A percentile compares a stretch with the other conserved stretches of the same genome.
These are phyloP conservation scores for Aporophyla lueneburgensis DNA, from an alignment of 2,888 invertebrate genomes.

Conservation along the genomic window DNA sequence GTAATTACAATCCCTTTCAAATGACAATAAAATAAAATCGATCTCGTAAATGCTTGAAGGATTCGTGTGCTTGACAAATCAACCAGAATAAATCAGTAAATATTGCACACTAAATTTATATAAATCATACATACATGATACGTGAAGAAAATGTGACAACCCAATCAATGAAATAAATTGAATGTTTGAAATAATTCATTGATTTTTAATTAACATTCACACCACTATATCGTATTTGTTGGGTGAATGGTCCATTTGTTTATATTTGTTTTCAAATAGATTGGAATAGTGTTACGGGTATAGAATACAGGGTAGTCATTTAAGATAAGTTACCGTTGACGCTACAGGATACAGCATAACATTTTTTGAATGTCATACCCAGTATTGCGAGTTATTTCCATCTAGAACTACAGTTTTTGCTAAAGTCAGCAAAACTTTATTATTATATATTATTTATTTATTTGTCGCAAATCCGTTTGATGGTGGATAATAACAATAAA, in stretches of 20 bases:
- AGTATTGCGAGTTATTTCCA: background rate
- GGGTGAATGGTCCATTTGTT: background rate
- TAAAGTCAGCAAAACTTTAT: background rate
- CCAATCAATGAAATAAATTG: background rate
- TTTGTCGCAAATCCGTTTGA: background rate
- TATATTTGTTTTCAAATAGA: slow-evolving; percentile 13
- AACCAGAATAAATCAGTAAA: background rate
- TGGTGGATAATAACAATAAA: background rate
- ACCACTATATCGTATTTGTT: background rate
- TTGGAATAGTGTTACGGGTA: background rate
- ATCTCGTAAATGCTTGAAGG: background rate
- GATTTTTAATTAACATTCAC: slow-evolving; percentile 6
- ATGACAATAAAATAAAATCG: background rate
- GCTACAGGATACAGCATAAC: background rate
- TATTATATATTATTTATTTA: too few relatives aligned
- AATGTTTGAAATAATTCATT: background rate
- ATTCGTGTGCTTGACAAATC: background rate
- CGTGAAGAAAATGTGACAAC: background rate
- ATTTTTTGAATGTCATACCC: background rate
- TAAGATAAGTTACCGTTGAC: background rate
- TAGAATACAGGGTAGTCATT: background rate
- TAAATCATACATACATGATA: background rate
- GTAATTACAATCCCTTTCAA: slow-evolving; percentile 1
- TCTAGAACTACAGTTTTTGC: background rate
- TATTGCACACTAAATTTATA: background rate